Evolutionary conservation across 2,113 vertebrate genomes (phyloP).

Genomic region (Ploceus nigricollis): DNA sequence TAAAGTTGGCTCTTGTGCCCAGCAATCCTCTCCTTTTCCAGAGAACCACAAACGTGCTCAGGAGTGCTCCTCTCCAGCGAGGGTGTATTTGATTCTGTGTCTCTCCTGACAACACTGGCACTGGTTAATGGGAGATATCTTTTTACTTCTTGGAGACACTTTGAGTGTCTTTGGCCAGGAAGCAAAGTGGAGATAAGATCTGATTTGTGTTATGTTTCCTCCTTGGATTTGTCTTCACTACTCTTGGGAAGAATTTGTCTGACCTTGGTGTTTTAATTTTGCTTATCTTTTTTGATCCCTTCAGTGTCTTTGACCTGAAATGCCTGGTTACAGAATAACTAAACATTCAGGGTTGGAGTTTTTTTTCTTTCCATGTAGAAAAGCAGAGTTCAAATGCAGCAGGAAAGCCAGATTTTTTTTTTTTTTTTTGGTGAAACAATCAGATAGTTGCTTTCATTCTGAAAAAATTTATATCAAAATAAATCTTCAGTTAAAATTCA

Average conservation of each 20-base stretch:
- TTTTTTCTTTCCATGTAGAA: constrained; percentile 1
- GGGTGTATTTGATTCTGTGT: background rate
- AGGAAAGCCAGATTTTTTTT: background rate
- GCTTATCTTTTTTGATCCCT: constrained; percentile 60
- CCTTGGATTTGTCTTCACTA: background rate
- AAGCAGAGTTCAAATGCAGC: constrained; percentile 53
- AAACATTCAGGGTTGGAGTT: background rate
- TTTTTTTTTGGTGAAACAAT: background rate
- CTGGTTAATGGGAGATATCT: background rate
- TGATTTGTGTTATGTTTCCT: constrained; percentile 17
- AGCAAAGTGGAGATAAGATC: background rate
- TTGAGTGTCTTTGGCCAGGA: background rate
- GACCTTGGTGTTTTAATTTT: constrained; percentile 24
- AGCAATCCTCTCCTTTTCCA: background rate
- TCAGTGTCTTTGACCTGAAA: constrained; percentile 69
- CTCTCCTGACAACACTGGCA: background rate
- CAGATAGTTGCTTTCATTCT: background rate
- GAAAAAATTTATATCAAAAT: background rate
- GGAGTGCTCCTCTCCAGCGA: background rate
- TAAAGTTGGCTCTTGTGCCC: background rate
- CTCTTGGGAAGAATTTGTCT: constrained; percentile 8
- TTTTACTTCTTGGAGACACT: constrained; percentile 14
- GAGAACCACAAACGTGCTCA: rapidly evolving
- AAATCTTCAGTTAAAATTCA: background rate
- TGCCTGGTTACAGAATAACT: constrained; percentile 76